A percentile compares a stretch with the other conserved stretches of the same genome.
These are phyloP conservation scores for Limnephilus lunatus DNA, from an alignment of 2,888 invertebrate genomes.

Conservation along the genomic window DNA sequence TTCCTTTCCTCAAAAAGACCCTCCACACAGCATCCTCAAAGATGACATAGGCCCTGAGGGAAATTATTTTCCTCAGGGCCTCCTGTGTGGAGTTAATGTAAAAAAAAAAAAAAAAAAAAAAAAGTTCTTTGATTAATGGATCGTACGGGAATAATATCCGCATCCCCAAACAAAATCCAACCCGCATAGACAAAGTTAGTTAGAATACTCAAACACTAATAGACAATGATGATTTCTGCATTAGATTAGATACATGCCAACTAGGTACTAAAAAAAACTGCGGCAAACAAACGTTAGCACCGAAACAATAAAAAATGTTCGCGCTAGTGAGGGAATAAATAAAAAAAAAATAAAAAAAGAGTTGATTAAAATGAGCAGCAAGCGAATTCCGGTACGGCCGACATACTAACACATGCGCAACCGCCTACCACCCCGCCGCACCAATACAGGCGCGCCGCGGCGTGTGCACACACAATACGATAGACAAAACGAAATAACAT, in stretches of 20 bases:
- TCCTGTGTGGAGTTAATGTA: too few species aligned
- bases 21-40: too few species aligned
- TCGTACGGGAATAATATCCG: not conserved
- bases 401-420: conserved; percentile 18
- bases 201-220: not conserved
- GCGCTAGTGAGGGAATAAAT: conserved; percentile 56
- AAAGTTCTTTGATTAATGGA: not conserved
- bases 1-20: too few species aligned
- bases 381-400: conserved; percentile 61
- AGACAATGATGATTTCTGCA: conserved; percentile 38
- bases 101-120: too few species aligned
- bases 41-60: too few species aligned
- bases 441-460: conserved; percentile 12
- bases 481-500: conserved; percentile 65
- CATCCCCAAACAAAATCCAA: not conserved
- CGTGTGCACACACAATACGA: conserved; percentile 57
- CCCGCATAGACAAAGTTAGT: not conserved
- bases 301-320: conserved; percentile 56
- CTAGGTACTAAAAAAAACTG: conserved; percentile 41
- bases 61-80: too few species aligned
- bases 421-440: conserved; percentile 27
- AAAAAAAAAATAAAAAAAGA: conserved; percentile 53
- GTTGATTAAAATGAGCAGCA: conserved; percentile 63
- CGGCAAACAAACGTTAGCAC: conserved; percentile 43
- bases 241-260: conserved; percentile 26